phyloP scores from a whole-genome alignment of 1,140 invertebrate genomes.

The Drosophila rufa region DNA sequence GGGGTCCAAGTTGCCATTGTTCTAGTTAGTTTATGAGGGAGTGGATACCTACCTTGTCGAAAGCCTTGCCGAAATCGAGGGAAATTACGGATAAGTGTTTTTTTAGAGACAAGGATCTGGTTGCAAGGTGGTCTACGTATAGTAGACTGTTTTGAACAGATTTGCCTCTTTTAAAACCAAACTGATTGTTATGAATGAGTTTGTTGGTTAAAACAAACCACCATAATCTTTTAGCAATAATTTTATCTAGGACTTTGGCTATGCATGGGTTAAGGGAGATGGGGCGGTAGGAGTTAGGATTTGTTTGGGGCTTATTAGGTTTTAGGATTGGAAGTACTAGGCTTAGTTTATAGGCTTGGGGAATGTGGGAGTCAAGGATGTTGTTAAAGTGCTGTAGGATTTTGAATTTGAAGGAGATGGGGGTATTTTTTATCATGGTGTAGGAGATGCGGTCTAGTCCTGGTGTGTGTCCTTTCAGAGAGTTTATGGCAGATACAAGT shows the following conservation, averaged over 20 bases:
- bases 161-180: neutral
- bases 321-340: neutral
- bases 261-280: neutral
- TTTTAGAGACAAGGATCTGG: neutral
- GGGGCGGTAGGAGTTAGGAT: neutral
- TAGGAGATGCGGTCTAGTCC: too few species aligned
- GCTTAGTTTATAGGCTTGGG: too few species aligned
- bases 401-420: neutral
- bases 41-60: too few species aligned
- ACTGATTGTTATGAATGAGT: neutral
- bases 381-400: neutral
- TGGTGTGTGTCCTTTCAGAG: too few species aligned
- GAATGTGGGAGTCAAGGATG: too few species aligned
- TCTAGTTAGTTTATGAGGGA: too few species aligned
- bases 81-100: neutral
- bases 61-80: too few species aligned
- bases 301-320: neutral
- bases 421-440: neutral
- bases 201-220: neutral
- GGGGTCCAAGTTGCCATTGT: too few species aligned
- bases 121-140: neutral
- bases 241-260: neutral
- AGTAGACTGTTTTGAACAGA: constrained; percentile 1
- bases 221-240: neutral
- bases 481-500: too few species aligned